phyloP scores from a whole-genome alignment of 2,113 vertebrate genomes.

The Phalacrocorax brasilianus region DNA sequence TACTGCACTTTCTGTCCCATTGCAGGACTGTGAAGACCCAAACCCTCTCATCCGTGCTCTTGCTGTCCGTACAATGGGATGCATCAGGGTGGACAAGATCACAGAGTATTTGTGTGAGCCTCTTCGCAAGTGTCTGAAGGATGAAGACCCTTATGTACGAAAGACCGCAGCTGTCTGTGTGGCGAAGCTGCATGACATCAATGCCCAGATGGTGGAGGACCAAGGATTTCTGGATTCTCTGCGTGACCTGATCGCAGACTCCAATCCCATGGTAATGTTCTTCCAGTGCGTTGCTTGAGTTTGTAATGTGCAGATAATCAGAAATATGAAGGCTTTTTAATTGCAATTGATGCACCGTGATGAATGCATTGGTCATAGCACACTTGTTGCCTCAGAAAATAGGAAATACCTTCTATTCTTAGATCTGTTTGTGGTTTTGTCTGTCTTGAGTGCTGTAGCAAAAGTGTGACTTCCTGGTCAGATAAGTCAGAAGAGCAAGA shows the following conservation, averaged over 20 bases:
- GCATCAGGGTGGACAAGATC: conserved; percentile 97
- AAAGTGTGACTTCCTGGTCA: background rate
- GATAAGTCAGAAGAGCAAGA: background rate
- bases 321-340: background rate
- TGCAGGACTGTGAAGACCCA: conserved; percentile 97
- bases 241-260: conserved; percentile 96
- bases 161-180: conserved; percentile 98
- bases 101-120: conserved; percentile 98
- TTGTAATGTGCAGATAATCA: background rate
- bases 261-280: conserved; percentile 91
- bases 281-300: fast-evolving
- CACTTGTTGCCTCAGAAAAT: background rate
- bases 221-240: conserved; percentile 97
- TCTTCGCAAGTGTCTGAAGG: conserved; percentile 95
- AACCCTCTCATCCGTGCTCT: conserved; percentile 96
- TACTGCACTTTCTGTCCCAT: fast-evolving
- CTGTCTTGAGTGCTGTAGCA: background rate
- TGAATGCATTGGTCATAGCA: background rate
- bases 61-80: conserved; percentile 98
- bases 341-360: background rate
- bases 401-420: background rate
- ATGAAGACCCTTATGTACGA: conserved; percentile 96
- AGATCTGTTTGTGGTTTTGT: background rate
- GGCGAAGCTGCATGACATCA: conserved; percentile 98
- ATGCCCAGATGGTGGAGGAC: conserved; percentile 99